phyloP scores from a whole-genome alignment of 2,888 invertebrate species.

The Willowsia nigromaculata region DNA sequence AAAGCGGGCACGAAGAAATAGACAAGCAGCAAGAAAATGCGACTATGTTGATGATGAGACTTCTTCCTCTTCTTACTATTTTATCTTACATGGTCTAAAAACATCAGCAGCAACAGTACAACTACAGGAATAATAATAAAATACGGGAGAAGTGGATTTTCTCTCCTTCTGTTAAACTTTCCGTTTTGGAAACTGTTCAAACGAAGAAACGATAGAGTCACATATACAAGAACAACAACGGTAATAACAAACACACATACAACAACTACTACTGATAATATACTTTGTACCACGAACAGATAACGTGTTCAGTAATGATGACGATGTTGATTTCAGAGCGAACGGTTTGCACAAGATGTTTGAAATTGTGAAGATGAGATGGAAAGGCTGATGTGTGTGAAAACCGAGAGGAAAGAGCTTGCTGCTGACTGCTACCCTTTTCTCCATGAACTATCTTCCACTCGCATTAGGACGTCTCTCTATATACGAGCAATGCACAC shows the following conservation, averaged over 20 bases:
- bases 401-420: conserved; percentile 55
- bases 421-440: conserved; percentile 71
- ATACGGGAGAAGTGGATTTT: neutral
- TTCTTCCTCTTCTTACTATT: neutral
- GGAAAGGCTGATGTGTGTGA: neutral
- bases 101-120: too few species aligned
- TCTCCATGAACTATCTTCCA: conserved; percentile 69
- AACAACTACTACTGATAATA: conserved; percentile 15
- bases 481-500: conserved; percentile 43
- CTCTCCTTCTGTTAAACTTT: neutral
- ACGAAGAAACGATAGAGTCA: conserved; percentile 19
- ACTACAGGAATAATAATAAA: neutral
- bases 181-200: conserved; percentile 58
- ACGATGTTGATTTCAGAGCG: conserved; percentile 10
- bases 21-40: too few species aligned
- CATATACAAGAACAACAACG: conserved; percentile 26
- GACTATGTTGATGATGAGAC: too few species aligned
- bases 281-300: neutral
- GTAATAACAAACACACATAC: conserved; percentile 30
- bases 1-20: too few species aligned
- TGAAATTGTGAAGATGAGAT: conserved; percentile 19
- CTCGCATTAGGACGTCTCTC: conserved; percentile 18
- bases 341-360: conserved; percentile 39
- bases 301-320: conserved; percentile 22
- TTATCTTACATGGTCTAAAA: conserved; percentile 18